phyloP scores from a whole-genome alignment of 2,797 vertebrate genomes.

The Vireo griseus region DNA sequence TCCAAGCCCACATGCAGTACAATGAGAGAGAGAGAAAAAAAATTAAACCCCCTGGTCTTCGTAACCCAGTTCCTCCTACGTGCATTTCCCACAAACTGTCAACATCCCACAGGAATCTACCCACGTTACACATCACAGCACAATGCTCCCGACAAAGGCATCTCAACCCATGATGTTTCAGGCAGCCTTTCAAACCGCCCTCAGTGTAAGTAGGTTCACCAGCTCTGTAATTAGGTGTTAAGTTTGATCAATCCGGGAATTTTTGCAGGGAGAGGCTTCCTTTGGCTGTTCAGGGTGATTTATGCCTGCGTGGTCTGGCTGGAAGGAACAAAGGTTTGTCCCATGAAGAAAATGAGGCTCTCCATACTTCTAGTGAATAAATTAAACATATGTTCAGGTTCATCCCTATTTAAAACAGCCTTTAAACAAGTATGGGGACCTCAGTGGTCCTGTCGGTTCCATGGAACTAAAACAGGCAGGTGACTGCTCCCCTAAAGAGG shows the following conservation, averaged over 20 bases:
- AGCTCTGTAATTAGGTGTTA: constrained; percentile 66
- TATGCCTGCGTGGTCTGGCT: background rate
- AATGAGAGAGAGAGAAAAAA: background rate
- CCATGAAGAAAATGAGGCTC: background rate
- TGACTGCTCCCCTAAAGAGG: background rate
- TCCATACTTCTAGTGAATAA: background rate
- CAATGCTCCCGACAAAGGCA: constrained; percentile 68
- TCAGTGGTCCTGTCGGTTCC: background rate
- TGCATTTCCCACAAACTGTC: constrained; percentile 70
- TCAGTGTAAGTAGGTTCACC: constrained; percentile 50
- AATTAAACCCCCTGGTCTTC: constrained; percentile 30
- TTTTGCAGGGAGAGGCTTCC: constrained; percentile 17
- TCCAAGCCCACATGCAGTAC: constrained; percentile 19
- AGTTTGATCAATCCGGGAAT: constrained; percentile 35
- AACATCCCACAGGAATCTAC: constrained; percentile 71
- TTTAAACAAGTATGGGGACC: background rate
- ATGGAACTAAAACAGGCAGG: background rate
- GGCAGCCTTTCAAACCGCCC: constrained; percentile 60
- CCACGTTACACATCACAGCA: constrained; percentile 66
- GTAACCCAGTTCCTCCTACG: constrained; percentile 64
- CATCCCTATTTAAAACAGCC: background rate
- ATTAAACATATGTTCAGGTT: background rate
- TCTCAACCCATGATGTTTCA: constrained; percentile 57
- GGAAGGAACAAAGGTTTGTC: background rate
- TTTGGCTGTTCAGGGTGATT: background rate